Base-by-base conservation (phyloP, 2,113 vertebrate species). In the Tupaia tana region DNA sequence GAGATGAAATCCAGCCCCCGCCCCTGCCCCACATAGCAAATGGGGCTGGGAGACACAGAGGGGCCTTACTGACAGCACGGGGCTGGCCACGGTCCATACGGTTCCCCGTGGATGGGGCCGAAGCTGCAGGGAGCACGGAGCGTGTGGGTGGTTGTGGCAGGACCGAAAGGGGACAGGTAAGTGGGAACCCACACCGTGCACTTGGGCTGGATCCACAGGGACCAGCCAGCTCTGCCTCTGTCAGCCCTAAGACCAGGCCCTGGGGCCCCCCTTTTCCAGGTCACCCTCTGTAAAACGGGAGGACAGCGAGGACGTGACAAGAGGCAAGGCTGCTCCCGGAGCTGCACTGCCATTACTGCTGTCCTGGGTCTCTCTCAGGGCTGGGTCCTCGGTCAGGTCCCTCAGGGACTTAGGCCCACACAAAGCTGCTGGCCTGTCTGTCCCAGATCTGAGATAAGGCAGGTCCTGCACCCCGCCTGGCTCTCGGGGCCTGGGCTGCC, bases 301-400 rank as follows among this genome's bases (percentile, higher is more conserved):
- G n/a, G 2, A 7, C n/a, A 3, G 0, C 3, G 0, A 31, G 29
- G 31, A 3, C 8, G 8, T 61, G 1, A 0, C 2, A 6, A 22
- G 56, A 13, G 0, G 87, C 34, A 10, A 9, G 14, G 0, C 11
- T 2, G 22, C 3, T 69, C 82, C 24, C 18, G 0, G 7, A 1
- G 56, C 12, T 2, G 6, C 43, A 31, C 1, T 2, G 7, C 25
- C 3, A 0, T 1, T 3, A 13, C n/a, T 3, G 18, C 3, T 0
- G 1, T 3, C 52, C 22, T 8, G 31, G 9, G 52, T 77, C n/a
- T 67, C 43, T n/a, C 66, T 34, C 67, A 1, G 19, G 58, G 14
- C 34, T 29, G 3, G 3, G 16, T 67, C 70, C 61, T 12, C 7
- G 19, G 15, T 67, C 18, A 1, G 90, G 70, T 12, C 63, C 12